Evolutionary conservation across 2,888 invertebrate species (phyloP).

Genomic region (Patella ulyssiponensis): DNA sequence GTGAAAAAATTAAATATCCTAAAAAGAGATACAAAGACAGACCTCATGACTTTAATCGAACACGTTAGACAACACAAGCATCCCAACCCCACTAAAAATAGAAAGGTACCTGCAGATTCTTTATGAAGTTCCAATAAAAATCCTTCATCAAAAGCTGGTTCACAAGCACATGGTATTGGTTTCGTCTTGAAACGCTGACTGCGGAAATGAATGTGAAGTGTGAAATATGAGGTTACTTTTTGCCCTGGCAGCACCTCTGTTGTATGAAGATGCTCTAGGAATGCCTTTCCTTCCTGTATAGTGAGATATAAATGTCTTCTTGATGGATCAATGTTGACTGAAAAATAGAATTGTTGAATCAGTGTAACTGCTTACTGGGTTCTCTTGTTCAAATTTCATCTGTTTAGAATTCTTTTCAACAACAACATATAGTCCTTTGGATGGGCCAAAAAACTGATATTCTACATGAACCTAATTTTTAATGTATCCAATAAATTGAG

Average conservation of each 20-base stretch:
- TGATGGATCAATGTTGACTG: slow-evolving; percentile 69
- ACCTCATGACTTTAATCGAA: no score
- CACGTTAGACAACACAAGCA: no score
- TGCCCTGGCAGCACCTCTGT: slow-evolving; percentile 59
- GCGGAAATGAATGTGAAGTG: slow-evolving; percentile 67
- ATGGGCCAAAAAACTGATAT: no score
- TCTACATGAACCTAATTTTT: no score
- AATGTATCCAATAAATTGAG: no score
- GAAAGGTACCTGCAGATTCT: slow-evolving; percentile 55
- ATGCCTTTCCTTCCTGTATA: slow-evolving; percentile 68
- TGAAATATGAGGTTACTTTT: slow-evolving; percentile 60
- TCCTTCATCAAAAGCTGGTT: slow-evolving; percentile 70
- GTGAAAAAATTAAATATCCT: no score
- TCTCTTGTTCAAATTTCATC: not conserved
- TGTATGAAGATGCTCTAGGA: slow-evolving; percentile 69
- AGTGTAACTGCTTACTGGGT: no score
- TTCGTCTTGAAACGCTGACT: slow-evolving; percentile 69
- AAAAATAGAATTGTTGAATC: slow-evolving; percentile 17
- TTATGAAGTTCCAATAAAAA: slow-evolving; percentile 70
- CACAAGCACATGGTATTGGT: slow-evolving; percentile 69
- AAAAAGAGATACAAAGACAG: no score
- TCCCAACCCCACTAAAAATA: not conserved
- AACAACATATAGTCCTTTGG: not conserved
- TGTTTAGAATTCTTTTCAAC: not conserved
- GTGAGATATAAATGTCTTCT: slow-evolving; percentile 68